phyloP scores from a whole-genome alignment of 2,797 vertebrate genomes.

The Melanogrammus aeglefinus region DNA sequence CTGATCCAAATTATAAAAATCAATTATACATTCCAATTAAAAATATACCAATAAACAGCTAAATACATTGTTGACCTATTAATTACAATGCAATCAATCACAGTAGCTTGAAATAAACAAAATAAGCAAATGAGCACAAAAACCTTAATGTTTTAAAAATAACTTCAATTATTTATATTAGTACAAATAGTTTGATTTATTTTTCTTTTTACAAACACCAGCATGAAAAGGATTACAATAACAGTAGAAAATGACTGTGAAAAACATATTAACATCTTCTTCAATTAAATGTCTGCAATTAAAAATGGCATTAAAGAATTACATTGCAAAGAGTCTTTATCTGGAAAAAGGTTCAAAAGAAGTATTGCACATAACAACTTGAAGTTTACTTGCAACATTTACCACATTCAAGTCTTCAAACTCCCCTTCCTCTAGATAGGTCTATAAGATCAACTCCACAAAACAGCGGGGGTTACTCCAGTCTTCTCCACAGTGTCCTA shows the following conservation, averaged over 20 bases:
- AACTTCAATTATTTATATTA: conserved; percentile 99
- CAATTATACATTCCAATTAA: conserved; percentile 99
- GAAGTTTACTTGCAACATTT: conserved; percentile 99
- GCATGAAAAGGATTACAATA: conserved; percentile 99
- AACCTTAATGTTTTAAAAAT: conserved; percentile 99
- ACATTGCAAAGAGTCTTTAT: conserved; percentile 99
- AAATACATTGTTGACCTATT: conserved; percentile 99
- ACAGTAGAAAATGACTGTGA: conserved; percentile 99
- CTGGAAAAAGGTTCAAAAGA: conserved; percentile 99
- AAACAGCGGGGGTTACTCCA: conserved; percentile 84
- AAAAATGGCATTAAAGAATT: conserved; percentile 99
- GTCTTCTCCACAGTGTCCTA: conserved; percentile 97
- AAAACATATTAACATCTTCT: conserved; percentile 93
- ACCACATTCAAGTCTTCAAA: conserved; percentile 99
- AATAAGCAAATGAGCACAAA: conserved; percentile 99
- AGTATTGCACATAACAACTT: conserved; percentile 99
- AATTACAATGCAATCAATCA: conserved; percentile 99
- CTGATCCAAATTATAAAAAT: conserved; percentile 99
- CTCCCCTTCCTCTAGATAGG: conserved; percentile 91
- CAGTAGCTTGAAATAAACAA: conserved; percentile 99
- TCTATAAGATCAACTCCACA: conserved; percentile 67
- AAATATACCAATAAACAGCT: conserved; percentile 99
- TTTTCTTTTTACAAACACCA: conserved; percentile 99
- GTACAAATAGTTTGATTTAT: conserved; percentile 99
- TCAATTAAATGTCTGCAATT: conserved; percentile 99